Evolutionary conservation across 1,140 invertebrate genomes (phyloP).

Genomic region (Achroia grisella): DNA sequence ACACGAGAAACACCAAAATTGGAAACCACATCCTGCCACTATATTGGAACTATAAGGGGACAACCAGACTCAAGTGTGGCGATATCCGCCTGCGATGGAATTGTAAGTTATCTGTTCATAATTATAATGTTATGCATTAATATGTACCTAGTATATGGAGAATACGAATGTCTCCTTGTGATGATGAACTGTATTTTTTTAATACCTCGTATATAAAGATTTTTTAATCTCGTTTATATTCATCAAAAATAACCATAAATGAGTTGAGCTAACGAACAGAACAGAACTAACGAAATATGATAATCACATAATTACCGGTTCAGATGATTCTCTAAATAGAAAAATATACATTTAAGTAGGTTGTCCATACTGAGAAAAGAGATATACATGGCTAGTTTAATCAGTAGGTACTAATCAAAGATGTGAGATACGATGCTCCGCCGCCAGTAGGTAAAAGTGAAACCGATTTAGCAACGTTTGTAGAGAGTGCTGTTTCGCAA

Average conservation of each 20-base stretch:
- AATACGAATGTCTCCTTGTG: neutral
- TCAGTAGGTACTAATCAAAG: neutral
- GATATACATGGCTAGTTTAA: no score
- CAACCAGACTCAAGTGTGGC: slow-evolving; percentile 80
- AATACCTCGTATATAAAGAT: no score
- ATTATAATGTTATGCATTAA: no score
- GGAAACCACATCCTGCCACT: slow-evolving; percentile 80
- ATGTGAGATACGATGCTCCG: slow-evolving; percentile 1
- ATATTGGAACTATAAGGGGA: slow-evolving; percentile 81
- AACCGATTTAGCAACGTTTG: slow-evolving; percentile 9
- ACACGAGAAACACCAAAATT: slow-evolving; percentile 69
- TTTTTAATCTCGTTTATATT: no score
- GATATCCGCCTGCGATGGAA: slow-evolving; percentile 85
- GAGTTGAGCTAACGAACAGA: no score
- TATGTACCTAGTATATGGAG: neutral
- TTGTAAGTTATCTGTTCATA: slow-evolving; percentile 77
- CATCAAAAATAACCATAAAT: no score
- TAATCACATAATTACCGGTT: no score
- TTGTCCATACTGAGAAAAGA: no score
- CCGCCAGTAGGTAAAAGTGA: slow-evolving; percentile 19
- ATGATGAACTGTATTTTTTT: no score
- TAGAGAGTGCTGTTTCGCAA: slow-evolving; percentile 10
- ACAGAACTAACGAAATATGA: no score
- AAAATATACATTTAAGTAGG: no score
- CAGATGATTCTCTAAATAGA: no score